Conservation (phyloP, 2,113 vertebrate species). For the Rhineura floridana region DNA sequence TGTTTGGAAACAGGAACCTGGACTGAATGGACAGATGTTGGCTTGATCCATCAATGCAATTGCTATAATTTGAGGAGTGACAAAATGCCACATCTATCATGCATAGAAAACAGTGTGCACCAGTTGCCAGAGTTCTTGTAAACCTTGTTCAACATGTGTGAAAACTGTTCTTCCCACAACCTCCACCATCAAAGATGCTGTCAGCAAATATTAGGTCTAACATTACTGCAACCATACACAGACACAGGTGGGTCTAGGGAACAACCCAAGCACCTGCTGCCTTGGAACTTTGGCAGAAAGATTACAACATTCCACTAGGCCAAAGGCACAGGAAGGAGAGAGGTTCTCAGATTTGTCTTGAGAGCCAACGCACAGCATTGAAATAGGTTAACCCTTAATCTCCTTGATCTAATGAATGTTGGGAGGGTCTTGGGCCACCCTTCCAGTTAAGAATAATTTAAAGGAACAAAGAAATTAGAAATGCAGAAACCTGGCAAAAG, state of each 20-base stretch:
- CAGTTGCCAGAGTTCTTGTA: not conserved
- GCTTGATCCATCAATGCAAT: not conserved
- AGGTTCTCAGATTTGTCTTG: slow-evolving; percentile 38
- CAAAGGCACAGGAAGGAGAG: not conserved
- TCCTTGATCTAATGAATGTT: slow-evolving; percentile 36
- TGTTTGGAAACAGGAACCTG: not conserved
- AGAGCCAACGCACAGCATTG: slow-evolving; percentile 22
- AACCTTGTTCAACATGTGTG: not conserved
- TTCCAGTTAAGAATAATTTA: slow-evolving; percentile 42
- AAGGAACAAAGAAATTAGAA: slow-evolving; percentile 43
- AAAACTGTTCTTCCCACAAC: not conserved
- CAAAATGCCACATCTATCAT: not conserved
- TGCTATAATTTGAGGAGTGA: not conserved
- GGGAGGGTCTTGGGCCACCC: not conserved
- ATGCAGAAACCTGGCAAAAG: slow-evolving; percentile 42
- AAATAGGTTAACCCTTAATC: slow-evolving; percentile 39
- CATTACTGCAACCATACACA: not conserved
- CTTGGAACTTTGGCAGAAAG: slow-evolving; percentile 42
- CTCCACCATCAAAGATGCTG: not conserved
- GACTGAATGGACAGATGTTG: not conserved
- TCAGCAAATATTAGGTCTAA: not conserved
- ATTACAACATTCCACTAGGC: slow-evolving; percentile 11
- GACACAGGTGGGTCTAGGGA: slow-evolving; percentile 41
- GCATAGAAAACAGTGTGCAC: not conserved
- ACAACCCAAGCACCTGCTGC: slow-evolving; percentile 36